These are phyloP conservation scores for Glaucomys volans DNA, from an alignment of 2,113 vertebrate species.

Conservation along the genomic window DNA sequence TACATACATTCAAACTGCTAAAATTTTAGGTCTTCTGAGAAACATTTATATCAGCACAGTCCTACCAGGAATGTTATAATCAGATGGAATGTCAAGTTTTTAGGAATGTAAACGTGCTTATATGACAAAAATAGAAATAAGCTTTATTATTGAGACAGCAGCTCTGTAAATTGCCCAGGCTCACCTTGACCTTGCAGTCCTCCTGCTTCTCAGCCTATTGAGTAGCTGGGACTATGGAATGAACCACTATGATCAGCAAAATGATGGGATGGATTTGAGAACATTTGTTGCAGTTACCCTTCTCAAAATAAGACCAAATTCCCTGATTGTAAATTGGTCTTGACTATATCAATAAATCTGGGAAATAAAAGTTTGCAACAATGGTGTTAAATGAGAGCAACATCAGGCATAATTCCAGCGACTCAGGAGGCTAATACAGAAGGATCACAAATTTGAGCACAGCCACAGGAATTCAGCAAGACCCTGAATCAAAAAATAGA, in stretches of 20 bases:
- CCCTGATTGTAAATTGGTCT: background rate
- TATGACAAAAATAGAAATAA: background rate
- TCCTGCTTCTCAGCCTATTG: no score
- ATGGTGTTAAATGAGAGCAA: background rate
- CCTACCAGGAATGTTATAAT: constrained; percentile 4
- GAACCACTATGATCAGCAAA: background rate
- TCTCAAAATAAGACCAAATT: background rate
- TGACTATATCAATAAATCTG: background rate
- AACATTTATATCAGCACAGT: background rate
- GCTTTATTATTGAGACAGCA: no score
- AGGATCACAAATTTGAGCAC: no score
- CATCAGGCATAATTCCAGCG: background rate
- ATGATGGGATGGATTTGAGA: background rate
- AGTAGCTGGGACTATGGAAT: no score
- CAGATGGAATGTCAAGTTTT: constrained; percentile 22
- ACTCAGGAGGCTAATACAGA: no score
- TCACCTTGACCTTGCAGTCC: no score
- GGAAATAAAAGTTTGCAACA: background rate
- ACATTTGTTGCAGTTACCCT: background rate
- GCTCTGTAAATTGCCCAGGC: no score
- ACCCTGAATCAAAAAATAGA: no score
- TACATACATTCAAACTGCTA: constrained; percentile 2
- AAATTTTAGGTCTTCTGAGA: constrained; percentile 2
- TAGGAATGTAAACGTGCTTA: background rate
- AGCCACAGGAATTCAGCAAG: no score